These are phyloP conservation scores for Esox masquinongy DNA, from an alignment of 2,797 vertebrate species.

Conservation along the genomic window DNA sequence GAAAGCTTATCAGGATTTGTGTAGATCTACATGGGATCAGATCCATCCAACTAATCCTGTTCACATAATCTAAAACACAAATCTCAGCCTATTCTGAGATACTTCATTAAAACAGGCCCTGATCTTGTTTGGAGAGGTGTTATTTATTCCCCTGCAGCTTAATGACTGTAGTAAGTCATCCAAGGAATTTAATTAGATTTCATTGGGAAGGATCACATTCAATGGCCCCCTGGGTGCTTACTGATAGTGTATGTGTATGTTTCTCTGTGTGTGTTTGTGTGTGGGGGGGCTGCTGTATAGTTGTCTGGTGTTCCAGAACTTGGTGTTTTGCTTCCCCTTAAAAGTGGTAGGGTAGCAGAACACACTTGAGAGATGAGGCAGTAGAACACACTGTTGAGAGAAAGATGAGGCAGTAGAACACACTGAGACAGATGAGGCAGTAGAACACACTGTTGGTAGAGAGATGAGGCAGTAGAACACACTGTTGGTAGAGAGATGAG, in stretches of 20 bases:
- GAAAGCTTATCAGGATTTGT: neutral
- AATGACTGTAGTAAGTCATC: constrained; percentile 12
- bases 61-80: neutral
- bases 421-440: too few relatives aligned
- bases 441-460: too few relatives aligned
- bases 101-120: neutral
- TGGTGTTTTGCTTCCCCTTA: neutral
- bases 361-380: too few relatives aligned
- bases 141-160: constrained; percentile 3
- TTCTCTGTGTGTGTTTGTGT: neutral
- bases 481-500: too few relatives aligned
- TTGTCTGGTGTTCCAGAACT: neutral
- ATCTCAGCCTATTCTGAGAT: neutral
- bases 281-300: neutral
- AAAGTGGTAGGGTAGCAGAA: too few relatives aligned
- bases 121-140: constrained; percentile 29
- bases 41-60: neutral
- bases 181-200: constrained; percentile 30
- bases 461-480: too few relatives aligned
- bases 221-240: constrained; percentile 6
- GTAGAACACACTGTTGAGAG: too few relatives aligned
- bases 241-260: constrained; percentile 4
- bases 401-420: too few relatives aligned
- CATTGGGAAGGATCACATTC: constrained; percentile 15
- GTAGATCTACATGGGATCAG: neutral